Percentiles rank a stretch among this genome's conserved stretches.
These are phyloP conservation scores for Turnix velox DNA, from an alignment of 2,113 vertebrate genomes.

Conservation along the genomic window DNA sequence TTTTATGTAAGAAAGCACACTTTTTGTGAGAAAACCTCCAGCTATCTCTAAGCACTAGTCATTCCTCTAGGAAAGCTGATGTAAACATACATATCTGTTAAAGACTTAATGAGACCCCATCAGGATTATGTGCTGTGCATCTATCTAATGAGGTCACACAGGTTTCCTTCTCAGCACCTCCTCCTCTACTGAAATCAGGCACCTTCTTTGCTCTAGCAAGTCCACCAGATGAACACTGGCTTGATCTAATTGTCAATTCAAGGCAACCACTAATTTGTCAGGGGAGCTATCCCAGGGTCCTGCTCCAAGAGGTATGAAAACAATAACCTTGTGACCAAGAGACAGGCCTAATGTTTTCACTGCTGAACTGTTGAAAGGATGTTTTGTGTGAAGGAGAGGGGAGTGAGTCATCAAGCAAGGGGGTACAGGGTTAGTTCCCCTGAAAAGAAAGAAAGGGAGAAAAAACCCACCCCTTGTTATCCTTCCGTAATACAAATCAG, in stretches of 20 bases:
- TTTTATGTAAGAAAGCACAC: not conserved
- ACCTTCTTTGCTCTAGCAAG: not conserved
- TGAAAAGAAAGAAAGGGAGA: not conserved
- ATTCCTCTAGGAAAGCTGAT: conserved; percentile 25
- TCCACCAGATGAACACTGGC: conserved; percentile 45
- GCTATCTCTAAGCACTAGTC: not conserved
- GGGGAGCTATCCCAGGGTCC: conserved; percentile 45
- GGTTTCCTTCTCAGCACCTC: conserved; percentile 42
- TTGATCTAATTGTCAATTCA: conserved; percentile 60
- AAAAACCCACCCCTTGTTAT: not conserved
- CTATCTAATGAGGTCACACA: conserved; percentile 50
- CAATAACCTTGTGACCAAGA: conserved; percentile 61
- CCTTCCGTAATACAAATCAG: not conserved
- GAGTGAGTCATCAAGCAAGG: conserved; percentile 17
- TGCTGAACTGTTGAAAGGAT: conserved; percentile 59
- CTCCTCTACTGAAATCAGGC: conserved; percentile 40
- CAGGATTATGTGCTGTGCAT: conserved; percentile 4
- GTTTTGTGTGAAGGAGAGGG: conserved; percentile 48
- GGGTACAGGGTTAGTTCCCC: not conserved
- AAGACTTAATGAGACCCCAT: conserved; percentile 39
- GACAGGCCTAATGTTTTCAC: conserved; percentile 36
- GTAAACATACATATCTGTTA: conserved; percentile 31
- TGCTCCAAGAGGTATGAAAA: conserved; percentile 66
- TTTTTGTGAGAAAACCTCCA: not conserved
- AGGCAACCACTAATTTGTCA: conserved; percentile 54